Conservation (phyloP, 2,113 vertebrate genomes). For the Pontoporia blainvillei region DNA sequence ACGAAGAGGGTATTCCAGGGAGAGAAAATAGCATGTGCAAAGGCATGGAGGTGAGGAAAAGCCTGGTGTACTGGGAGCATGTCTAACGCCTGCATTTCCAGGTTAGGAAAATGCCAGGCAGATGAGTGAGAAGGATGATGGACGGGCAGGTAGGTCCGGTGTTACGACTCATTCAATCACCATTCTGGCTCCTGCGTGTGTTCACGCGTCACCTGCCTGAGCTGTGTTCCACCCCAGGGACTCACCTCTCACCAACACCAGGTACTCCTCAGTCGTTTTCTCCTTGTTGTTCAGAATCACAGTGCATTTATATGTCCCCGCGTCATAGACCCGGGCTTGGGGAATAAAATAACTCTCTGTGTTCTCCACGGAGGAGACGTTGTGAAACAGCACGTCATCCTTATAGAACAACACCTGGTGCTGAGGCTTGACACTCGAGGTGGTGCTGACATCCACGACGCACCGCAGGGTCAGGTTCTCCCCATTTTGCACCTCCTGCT, state of each 20-base stretch:
- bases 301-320: slow-evolving; percentile 77
- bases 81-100: neutral
- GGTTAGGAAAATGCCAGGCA: neutral
- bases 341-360: slow-evolving; percentile 54
- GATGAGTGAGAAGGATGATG: neutral
- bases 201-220: neutral
- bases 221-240: neutral
- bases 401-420: slow-evolving; percentile 76
- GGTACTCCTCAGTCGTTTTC: neutral
- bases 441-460: slow-evolving; percentile 77
- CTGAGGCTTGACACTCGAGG: slow-evolving; percentile 16
- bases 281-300: slow-evolving; percentile 70
- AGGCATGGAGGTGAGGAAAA: neutral
- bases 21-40: neutral
- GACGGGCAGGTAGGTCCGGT: accelerated
- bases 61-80: neutral
- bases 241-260: slow-evolving; percentile 77
- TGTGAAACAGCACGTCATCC: slow-evolving; percentile 63
- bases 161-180: neutral
- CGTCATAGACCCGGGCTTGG: slow-evolving; percentile 68
- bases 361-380: slow-evolving; percentile 30
- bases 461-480: slow-evolving; percentile 73
- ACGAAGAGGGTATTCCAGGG: neutral
- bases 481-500: slow-evolving; percentile 73
- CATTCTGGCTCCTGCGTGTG: accelerated